Evolutionary conservation across 2,888 invertebrate species (phyloP).

Genomic region (Cosmia pyralina): DNA sequence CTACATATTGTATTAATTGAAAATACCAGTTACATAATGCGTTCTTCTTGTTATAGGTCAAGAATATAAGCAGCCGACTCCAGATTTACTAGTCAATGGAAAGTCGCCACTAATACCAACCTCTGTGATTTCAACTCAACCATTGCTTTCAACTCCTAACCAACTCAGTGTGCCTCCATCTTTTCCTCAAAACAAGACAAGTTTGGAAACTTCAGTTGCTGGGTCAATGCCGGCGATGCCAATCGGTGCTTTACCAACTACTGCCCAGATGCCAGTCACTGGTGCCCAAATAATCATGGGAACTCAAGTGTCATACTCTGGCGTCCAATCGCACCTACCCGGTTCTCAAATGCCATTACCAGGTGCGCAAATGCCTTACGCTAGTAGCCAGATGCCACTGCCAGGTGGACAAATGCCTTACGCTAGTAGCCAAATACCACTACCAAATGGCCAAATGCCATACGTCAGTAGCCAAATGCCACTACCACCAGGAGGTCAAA

Average conservation of each 20-base stretch:
- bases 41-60: slow-evolving; percentile 61
- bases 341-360: slow-evolving; percentile 28
- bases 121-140: slow-evolving; percentile 46
- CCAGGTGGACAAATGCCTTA: slow-evolving; percentile 24
- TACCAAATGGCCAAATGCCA: slow-evolving; percentile 22
- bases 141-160: slow-evolving; percentile 59
- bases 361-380: slow-evolving; percentile 21
- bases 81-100: slow-evolving; percentile 84
- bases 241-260: slow-evolving; percentile 13
- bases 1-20: neutral
- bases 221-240: slow-evolving; percentile 17
- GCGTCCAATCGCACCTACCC: slow-evolving; percentile 22
- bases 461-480: slow-evolving; percentile 11
- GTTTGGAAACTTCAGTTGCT: slow-evolving; percentile 50
- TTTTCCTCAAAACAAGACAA: slow-evolving; percentile 46
- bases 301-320: slow-evolving; percentile 15
- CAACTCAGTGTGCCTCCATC: slow-evolving; percentile 67
- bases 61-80: slow-evolving; percentile 78
- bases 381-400: slow-evolving; percentile 11
- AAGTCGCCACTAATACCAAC: slow-evolving; percentile 63
- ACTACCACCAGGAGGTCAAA: slow-evolving; percentile 13
- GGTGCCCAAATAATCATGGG: slow-evolving; percentile 18
- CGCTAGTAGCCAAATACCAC: neutral
- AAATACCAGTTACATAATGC: neutral
- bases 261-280: slow-evolving; percentile 28